Base-by-base conservation (phyloP, 2,113 vertebrate genomes). In the Origma solitaria region DNA sequence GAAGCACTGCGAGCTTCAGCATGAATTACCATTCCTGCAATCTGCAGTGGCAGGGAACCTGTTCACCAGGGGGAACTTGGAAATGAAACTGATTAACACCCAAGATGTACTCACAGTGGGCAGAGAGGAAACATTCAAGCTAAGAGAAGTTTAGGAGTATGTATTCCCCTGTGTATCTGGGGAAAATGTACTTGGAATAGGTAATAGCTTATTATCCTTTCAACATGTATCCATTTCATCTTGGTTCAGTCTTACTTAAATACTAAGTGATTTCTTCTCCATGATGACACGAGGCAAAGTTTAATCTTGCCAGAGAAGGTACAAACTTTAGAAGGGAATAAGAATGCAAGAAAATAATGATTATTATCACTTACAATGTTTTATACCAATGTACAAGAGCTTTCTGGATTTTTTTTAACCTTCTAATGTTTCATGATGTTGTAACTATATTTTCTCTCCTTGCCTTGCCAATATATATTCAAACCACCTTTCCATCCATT, bases 161-260 rank as follows among this genome's bases (percentile, higher is more conserved):
- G 8, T 77, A 73, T 53, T 82, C 61, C 40, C 53, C 17, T 37
- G 40, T 61, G 65, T 37, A 71, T 37, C 31, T 53, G 13, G 9
- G 5, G 17, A 80, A 94, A 76, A 82, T 35, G 56, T 72, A 93
- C 57, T 44, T 87, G 25, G 27, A 78, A 90, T 42, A 84, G 38
- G 51, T 82, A 92, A 91, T 31, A 61, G 37, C 66, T 94, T 76
- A 88, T 93, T 87, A 92, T 72, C n/a, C 75, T 88, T 93, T 82
- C 72, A 90, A 71, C 6, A 8, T 23, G 12, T 21, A 72, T 45
- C 20, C 21, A 65, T 88, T 88, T 49, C 27, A 68, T 92, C 83
- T 73, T 12, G 80, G 70, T 73, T 82, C 62, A 88, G 40, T 72
- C 54, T 88, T 77, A 54, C 58, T 73, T 93, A 92, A 75, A 62